Base-by-base conservation (phyloP, 2,888 invertebrate genomes). In the Eristalinus aeneus region DNA sequence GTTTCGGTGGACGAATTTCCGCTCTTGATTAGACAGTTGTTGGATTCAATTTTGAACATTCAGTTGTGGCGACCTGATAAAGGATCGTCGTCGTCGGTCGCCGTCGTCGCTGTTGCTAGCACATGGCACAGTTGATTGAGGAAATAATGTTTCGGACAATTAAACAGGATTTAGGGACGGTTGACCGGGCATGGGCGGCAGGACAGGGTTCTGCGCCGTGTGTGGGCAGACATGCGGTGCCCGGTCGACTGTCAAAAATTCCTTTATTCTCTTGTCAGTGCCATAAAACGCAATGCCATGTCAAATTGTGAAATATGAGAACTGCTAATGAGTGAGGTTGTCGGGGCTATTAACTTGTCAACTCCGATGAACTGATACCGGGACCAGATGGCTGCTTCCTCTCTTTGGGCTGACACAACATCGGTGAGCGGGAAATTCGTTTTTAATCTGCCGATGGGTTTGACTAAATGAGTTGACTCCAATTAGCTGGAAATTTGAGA, bases 31-130 rank as follows among this genome's bases (percentile, higher is more conserved):
- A 79, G 84, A 63, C 71, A 79, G 79, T 63, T 79, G 71, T 79
- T 71, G 58, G 71, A 84, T 84, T 84, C 83, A 84, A 84, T 84
- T 84, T 84, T 75, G 71, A 56, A 56, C 71, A 84, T 84, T 79
- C 39, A 61, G 61, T 53, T 84, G 75, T 63, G 84, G 69, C 56
- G 67, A 27, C 16, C 64, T 31, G 46, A 65, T 22, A 60, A 22
- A 56, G 67, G 69, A 53, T 60, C 36, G 5, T 27, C 27, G 27
- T 27, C 27, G 27, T 27, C 27, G 27, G 5, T 5, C 27, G 27
- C 27, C 27, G 5, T 5, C 27, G 27, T 5, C 27, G 27, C 27
- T 34, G n/a, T 16, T 46, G 16, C 9, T 22, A 65, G 46, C 64
- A 53, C 23, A 16, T 61, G 76, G 61, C 4, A 11, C 16, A 16